Evolutionary conservation across 2,888 invertebrate genomes (phyloP), one percentile per base, ranked within the genome.

Genomic region (Meganola albula): DNA sequence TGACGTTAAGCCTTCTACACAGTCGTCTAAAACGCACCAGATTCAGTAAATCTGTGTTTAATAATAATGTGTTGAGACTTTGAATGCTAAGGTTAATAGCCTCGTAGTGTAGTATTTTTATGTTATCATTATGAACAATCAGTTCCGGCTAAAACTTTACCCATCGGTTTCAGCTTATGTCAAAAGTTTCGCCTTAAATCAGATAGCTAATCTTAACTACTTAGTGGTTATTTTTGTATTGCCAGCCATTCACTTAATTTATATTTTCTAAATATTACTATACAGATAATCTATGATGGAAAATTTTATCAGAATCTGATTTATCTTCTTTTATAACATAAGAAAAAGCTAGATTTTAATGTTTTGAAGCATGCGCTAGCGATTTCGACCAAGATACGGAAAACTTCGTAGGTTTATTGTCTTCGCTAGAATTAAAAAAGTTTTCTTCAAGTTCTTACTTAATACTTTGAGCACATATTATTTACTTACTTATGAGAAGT

Each of bases 351-450:
- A n/a, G n/a, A n/a, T n/a, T n/a, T n/a, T 49, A 53, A 58, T 59
- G 49, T 52, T 55, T 59, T 61, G 50, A 52, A 57, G 48, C 47
- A 43, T 37, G 53, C 52, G 46, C 37, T 48, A 48, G 53, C 56
- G 56, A 60, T 62, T 58, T 51, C 51, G 44, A 45, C 38, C 43
- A 46, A 36, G 49, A 45, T 13, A 37, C 52, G 58, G 40, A 51
- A 47, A 70, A 74, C 68, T 73, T 71, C 53, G 52, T 58, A 60
- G 59, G 61, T 74, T 72, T 73, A 74, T 71, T 71, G 68, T 65
- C 68, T 71, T 62, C 53, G 58, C 48, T 62, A 61, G 70, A 72
- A 75, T 75, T 74, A 75, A 76, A 75, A 74, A 76, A 75, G 71
- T 75, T 75, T 67, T 25, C 27, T 52, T 47, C 31, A 42, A 52